phyloP scores from a whole-genome alignment of 1,140 invertebrate species.

The Drosophila persimilis region DNA sequence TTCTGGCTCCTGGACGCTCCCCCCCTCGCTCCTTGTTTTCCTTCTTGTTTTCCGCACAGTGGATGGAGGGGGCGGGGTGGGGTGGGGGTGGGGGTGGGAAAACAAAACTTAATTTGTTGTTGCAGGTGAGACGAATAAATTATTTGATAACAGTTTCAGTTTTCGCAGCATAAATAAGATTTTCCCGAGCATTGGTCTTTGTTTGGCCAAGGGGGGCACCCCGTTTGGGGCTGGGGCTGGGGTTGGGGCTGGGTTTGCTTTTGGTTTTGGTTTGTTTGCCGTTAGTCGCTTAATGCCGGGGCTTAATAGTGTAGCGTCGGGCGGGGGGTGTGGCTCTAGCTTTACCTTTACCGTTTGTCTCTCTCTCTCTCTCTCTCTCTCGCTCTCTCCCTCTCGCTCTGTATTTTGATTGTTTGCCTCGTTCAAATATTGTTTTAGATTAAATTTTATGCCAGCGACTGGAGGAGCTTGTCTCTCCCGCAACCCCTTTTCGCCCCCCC shows the following conservation, averaged over 20 bases:
- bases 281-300: conserved; percentile 62
- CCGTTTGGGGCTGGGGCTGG: not conserved
- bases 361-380: too few relatives aligned
- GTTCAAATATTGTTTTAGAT: conserved; percentile 60
- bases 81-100: conserved; percentile 12
- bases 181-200: conserved; percentile 58
- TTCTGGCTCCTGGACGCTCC: conserved; percentile 18
- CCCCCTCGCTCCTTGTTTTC: conserved; percentile 15
- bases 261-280: conserved; percentile 46
- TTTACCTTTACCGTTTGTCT: conserved; percentile 41
- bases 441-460: conserved; percentile 29
- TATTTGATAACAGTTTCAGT: conserved; percentile 78
- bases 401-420: conserved; percentile 45
- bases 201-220: conserved; percentile 44
- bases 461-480: not conserved
- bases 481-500: too few relatives aligned
- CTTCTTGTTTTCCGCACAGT: not conserved
- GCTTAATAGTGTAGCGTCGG: conserved; percentile 63
- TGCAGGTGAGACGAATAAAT: conserved; percentile 80
- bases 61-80: not conserved
- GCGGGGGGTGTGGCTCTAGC: too few relatives aligned
- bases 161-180: conserved; percentile 70
- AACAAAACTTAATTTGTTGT: conserved; percentile 80
- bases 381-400: too few relatives aligned
- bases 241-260: not conserved